A percentile compares a stretch with the other conserved stretches of the same genome.
phyloP scores from a whole-genome alignment of 1,140 invertebrate genomes.

The Cepaea nemoralis region DNA sequence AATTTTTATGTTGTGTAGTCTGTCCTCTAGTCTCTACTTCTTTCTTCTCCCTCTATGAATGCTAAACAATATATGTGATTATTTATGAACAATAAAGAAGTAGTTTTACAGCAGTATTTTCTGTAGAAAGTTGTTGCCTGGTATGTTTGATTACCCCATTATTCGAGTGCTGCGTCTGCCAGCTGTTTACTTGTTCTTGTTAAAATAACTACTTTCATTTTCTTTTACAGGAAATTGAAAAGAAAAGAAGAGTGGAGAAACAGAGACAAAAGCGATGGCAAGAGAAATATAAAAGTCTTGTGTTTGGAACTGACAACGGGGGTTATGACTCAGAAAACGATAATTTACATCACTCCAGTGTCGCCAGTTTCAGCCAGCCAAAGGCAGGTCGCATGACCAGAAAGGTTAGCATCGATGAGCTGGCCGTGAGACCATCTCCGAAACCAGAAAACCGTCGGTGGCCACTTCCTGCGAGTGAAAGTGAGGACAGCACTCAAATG shows the following conservation, averaged over 20 bases:
- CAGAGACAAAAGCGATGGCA: conserved; percentile 68
- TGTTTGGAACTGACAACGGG: conserved; percentile 53
- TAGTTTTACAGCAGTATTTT: too few species aligned
- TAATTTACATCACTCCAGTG: conserved; percentile 41
- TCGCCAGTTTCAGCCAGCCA: conserved; percentile 30
- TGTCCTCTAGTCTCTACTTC: too few species aligned
- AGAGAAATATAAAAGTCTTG: conserved; percentile 64
- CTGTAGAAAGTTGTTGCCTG: too few species aligned
- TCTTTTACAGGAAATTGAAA: conserved; percentile 62
- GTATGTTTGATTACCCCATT: too few species aligned
- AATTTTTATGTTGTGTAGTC: too few species aligned
- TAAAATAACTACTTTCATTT: too few species aligned
- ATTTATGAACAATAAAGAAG: too few species aligned
- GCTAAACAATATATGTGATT: too few species aligned
- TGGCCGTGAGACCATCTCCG: background rate
- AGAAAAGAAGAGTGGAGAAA: conserved; percentile 67
- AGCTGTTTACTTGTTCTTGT: too few species aligned
- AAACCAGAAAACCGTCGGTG: background rate
- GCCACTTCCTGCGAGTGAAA: background rate
- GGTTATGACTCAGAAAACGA: conserved; percentile 51
- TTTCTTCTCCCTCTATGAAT: too few species aligned
- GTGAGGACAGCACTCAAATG: background rate
- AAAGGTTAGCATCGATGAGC: background rate
- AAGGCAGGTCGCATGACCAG: background rate
- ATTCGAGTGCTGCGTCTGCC: too few species aligned